These are phyloP conservation scores for Dolichoris vasculosae DNA, from an alignment of 1,140 invertebrate genomes.

Conservation along the genomic window DNA sequence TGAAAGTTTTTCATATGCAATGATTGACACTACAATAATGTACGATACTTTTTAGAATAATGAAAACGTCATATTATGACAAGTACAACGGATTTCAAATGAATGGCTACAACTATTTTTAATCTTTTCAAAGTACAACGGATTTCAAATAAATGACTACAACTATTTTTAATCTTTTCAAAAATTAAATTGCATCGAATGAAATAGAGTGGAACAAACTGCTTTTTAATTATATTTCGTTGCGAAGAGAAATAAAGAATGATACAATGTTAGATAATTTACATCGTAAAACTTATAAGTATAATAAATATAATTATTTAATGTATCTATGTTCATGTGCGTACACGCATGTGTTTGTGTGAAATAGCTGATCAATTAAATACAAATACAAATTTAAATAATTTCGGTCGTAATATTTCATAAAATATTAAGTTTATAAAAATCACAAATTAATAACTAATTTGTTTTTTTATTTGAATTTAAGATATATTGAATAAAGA, in stretches of 20 bases:
- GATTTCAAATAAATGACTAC: not conserved
- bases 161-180: not conserved
- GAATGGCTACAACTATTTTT: not conserved
- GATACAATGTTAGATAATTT: not conserved
- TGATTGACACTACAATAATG: not conserved
- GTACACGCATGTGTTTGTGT: too few relatives aligned
- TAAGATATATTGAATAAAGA: not conserved
- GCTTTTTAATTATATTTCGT: not conserved
- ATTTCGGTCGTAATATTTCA: not conserved
- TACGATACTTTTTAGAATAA: not conserved
- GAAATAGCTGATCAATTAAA: not conserved
- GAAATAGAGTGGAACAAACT: not conserved
- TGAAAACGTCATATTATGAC: not conserved
- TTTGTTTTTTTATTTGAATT: too few relatives aligned
- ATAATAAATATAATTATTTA: not conserved
- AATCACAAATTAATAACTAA: not conserved
- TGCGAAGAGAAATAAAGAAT: not conserved
- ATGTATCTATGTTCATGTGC: too few relatives aligned
- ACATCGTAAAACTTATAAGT: too few relatives aligned
- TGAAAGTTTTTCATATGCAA: not conserved
- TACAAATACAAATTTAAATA: not conserved
- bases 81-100: not conserved
- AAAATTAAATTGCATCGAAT: not conserved
- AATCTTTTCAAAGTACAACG: not conserved
- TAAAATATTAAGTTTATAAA: not conserved